Conservation (phyloP, 2,888 invertebrate genomes). For the Oligia latruncula region DNA sequence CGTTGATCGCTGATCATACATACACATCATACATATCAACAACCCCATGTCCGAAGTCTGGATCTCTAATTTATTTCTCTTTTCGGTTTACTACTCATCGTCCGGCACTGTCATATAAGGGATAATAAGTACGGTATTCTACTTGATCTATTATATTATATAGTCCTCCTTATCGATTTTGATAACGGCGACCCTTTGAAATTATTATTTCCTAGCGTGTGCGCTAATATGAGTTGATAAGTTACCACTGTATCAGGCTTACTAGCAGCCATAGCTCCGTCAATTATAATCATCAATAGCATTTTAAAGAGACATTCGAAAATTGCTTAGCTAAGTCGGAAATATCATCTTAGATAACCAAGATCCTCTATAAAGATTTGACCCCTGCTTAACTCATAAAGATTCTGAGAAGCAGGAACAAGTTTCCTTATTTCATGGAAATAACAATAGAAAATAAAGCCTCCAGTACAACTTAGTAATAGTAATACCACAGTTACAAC, state of each 20-base stretch:
- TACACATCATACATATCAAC: not conserved
- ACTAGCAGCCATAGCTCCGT: not conserved
- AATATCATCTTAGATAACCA: not conserved
- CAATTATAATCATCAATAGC: not conserved
- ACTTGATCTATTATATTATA: no score
- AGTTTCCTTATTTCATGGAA: constrained; percentile 9
- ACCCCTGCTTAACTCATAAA: not conserved
- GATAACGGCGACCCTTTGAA: no score
- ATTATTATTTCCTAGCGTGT: no score
- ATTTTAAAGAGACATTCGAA: not conserved
- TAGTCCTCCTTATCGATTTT: no score
- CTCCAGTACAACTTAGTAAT: not conserved
- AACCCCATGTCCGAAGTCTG: not conserved
- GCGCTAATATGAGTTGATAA: no score
- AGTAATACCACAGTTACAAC: constrained; percentile 2
- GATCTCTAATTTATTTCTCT: no score
- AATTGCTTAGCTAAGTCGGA: not conserved
- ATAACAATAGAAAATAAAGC: constrained; percentile 22
- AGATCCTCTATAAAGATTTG: constrained; percentile 2
- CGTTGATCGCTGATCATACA: not conserved
- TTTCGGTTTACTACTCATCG: not conserved
- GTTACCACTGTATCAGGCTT: no score
- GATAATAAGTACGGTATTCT: not conserved
- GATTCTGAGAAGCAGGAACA: not conserved
- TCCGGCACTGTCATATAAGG: not conserved